Percentiles rank a stretch among this genome's conserved stretches.
Conservation (phyloP, 2,113 vertebrate species). For the Pelmatolapia mariae region DNA sequence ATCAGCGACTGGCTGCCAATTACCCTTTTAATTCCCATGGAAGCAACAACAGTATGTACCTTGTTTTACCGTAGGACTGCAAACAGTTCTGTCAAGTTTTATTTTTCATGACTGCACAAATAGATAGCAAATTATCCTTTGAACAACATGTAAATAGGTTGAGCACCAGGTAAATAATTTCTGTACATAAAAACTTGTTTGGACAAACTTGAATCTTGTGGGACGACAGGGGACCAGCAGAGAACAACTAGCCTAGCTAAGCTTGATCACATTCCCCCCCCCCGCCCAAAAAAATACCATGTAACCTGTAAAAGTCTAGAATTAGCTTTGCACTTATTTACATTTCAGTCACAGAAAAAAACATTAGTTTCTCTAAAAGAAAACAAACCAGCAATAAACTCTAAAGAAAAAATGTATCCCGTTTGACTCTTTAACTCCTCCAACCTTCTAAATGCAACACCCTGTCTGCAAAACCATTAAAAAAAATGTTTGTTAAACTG, state of each 20-base stretch:
- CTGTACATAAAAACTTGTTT: background rate
- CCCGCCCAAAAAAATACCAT: background rate
- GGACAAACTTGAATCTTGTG: background rate
- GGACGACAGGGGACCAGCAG: background rate
- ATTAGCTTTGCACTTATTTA: background rate
- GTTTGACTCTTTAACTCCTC: background rate
- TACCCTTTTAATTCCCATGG: background rate
- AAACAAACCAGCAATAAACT: background rate
- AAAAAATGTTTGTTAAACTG: background rate
- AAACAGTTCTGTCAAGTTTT: background rate
- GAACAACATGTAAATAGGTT: background rate
- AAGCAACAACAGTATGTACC: background rate
- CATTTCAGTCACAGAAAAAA: background rate
- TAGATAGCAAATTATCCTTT: background rate
- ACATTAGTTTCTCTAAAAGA: background rate
- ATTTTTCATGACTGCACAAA: background rate
- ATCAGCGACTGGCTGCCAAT: background rate
- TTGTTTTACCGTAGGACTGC: background rate
- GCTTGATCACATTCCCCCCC: background rate
- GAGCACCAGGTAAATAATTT: background rate
- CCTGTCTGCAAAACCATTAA: background rate
- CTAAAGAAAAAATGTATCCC: background rate
- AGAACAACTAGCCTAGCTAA: background rate
- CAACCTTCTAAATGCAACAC: background rate
- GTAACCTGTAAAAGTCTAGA: background rate